phyloP scores from a whole-genome alignment of 2,888 invertebrate species.

The Troides oblongomaculatus region DNA sequence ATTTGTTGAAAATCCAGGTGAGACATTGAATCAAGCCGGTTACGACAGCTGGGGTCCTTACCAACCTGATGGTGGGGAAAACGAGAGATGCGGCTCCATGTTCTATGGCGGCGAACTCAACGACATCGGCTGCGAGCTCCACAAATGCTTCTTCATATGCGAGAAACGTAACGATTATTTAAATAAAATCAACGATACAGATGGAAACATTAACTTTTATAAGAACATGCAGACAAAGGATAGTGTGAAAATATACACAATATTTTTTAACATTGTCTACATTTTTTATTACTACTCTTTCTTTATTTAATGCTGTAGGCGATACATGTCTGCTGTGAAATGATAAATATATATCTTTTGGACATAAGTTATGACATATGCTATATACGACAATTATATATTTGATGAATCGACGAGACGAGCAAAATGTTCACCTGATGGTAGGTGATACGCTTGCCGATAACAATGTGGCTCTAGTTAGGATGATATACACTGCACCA shows the following conservation, averaged over 20 bases:
- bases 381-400: too few relatives aligned
- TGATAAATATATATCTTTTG: too few relatives aligned
- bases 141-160: slow-evolving; percentile 57
- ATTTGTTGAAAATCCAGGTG: neutral
- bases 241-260: neutral
- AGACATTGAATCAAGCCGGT: slow-evolving; percentile 36
- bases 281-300: neutral
- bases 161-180: slow-evolving; percentile 38
- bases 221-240: neutral
- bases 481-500: too few relatives aligned
- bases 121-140: slow-evolving; percentile 48
- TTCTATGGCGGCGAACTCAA: slow-evolving; percentile 57
- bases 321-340: too few relatives aligned
- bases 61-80: slow-evolving; percentile 56
- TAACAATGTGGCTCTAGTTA: too few relatives aligned
- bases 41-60: slow-evolving; percentile 51
- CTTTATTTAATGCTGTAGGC: neutral
- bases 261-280: neutral
- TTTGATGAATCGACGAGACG: too few relatives aligned
- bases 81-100: slow-evolving; percentile 61
- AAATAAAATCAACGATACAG: neutral
- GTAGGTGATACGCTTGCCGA: too few relatives aligned
- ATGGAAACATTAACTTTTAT: neutral
- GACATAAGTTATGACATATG: too few relatives aligned
- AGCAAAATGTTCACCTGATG: too few relatives aligned